phyloP scores from a whole-genome alignment of 2,888 invertebrate species.

The Metellina segmentata region DNA sequence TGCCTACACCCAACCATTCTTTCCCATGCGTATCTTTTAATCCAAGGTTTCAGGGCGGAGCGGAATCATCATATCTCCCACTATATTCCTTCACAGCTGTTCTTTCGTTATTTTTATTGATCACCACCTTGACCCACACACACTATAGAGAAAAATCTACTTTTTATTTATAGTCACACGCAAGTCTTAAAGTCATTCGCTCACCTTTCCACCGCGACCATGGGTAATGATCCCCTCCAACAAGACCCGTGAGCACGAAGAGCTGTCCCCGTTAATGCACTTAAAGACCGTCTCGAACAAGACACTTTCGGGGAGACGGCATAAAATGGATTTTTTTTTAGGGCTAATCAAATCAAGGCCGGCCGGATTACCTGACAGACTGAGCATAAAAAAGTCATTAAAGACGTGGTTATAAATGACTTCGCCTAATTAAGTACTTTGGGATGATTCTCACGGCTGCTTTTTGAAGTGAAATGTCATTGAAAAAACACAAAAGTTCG shows the following conservation, averaged over 20 bases:
- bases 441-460: too few relatives aligned
- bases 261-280: background rate
- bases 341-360: conserved; percentile 17
- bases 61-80: background rate
- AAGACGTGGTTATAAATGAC: background rate
- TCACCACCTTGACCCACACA: conserved; percentile 41
- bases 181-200: conserved; percentile 5
- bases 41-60: conserved; percentile 24
- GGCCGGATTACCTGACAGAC: background rate
- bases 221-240: background rate
- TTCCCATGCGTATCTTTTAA: background rate
- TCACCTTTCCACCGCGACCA: background rate
- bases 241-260: too few relatives aligned
- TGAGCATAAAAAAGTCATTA: background rate
- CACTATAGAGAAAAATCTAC: background rate
- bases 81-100: too few relatives aligned
- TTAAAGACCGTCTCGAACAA: background rate
- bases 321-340: background rate
- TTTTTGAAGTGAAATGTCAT: too few relatives aligned
- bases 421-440: background rate
- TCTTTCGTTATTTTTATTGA: background rate
- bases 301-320: background rate
- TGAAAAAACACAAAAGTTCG: too few relatives aligned
- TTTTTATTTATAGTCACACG: conserved; percentile 56
- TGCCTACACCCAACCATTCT: background rate